phyloP scores from a whole-genome alignment of 2,888 invertebrate species.

The Callimorpha dominula region DNA sequence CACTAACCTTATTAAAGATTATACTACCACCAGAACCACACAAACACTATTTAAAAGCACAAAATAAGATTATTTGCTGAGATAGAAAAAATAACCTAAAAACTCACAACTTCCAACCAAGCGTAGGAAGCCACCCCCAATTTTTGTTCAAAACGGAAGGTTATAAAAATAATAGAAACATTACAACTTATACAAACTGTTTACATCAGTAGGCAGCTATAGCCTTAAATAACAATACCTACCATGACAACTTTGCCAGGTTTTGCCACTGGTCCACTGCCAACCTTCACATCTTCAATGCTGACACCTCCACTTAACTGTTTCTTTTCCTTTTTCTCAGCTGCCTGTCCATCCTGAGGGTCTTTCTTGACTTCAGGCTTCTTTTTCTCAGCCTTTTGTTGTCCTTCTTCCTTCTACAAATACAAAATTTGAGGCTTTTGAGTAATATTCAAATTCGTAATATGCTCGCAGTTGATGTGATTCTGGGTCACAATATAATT shows the following conservation, averaged over 20 bases:
- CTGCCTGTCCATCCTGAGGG: constrained; percentile 52
- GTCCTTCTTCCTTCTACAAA: constrained; percentile 65
- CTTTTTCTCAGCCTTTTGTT: constrained; percentile 75
- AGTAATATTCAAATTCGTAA: not conserved
- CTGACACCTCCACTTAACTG: constrained; percentile 91
- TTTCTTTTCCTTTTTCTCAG: constrained; percentile 84
- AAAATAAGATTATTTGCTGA: too few relatives aligned
- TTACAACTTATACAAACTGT: too few relatives aligned
- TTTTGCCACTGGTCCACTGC: constrained; percentile 93
- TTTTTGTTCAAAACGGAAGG: too few relatives aligned
- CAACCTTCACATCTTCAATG: constrained; percentile 92
- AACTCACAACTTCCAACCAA: too few relatives aligned
- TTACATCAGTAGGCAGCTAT: too few relatives aligned
- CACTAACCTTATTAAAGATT: too few relatives aligned
- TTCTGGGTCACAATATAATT: too few relatives aligned
- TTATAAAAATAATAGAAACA: too few relatives aligned
- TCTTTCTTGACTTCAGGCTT: constrained; percentile 72
- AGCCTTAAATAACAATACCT: constrained; percentile 35
- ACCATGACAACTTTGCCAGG: constrained; percentile 90
- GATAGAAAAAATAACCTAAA: too few relatives aligned
- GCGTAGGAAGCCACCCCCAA: too few relatives aligned
- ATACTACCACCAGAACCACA: too few relatives aligned
- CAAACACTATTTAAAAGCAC: too few relatives aligned
- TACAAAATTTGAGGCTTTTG: not conserved
- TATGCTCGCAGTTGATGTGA: not conserved